phyloP scores from a whole-genome alignment of 2,113 vertebrate species.

The Capreolus pygargus region DNA sequence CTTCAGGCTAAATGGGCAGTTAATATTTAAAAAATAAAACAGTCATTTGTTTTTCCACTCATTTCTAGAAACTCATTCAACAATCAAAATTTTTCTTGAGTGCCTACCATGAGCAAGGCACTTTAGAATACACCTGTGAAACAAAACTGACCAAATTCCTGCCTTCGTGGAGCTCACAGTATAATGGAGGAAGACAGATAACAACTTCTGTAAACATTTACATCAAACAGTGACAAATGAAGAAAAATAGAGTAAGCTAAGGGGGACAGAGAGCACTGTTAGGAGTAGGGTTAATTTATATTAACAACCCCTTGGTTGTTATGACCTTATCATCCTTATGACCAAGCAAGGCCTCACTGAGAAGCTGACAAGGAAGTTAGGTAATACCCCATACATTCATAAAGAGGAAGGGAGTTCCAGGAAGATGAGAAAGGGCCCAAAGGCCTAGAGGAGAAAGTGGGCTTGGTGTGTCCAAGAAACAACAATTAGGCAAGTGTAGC shows the following conservation, averaged over 20 bases:
- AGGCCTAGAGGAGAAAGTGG: not conserved
- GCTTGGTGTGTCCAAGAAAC: not conserved
- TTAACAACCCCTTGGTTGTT: not conserved
- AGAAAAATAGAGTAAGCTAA: not conserved
- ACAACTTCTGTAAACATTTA: not conserved
- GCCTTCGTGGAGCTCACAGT: not conserved
- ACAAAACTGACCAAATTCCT: not conserved
- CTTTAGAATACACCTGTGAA: not conserved
- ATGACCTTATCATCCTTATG: not conserved
- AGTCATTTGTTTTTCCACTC: not conserved
- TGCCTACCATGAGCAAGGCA: not conserved
- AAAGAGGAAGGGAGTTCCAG: not conserved
- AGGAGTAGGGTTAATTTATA: not conserved
- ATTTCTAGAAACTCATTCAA: constrained; percentile 42
- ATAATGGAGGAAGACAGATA: not conserved
- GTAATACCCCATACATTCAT: not conserved
- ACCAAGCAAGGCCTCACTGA: not conserved
- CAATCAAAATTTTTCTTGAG: not conserved
- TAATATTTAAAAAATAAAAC: not conserved
- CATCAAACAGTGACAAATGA: not conserved
- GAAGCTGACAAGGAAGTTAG: not conserved
- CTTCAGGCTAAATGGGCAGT: not conserved
- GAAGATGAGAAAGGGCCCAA: not conserved
- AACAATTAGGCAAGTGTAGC: not conserved
- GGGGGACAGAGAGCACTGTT: not conserved